These are phyloP conservation scores for Apodemus speciosus DNA, from an alignment of 2,113 vertebrate genomes.

Conservation along the genomic window DNA sequence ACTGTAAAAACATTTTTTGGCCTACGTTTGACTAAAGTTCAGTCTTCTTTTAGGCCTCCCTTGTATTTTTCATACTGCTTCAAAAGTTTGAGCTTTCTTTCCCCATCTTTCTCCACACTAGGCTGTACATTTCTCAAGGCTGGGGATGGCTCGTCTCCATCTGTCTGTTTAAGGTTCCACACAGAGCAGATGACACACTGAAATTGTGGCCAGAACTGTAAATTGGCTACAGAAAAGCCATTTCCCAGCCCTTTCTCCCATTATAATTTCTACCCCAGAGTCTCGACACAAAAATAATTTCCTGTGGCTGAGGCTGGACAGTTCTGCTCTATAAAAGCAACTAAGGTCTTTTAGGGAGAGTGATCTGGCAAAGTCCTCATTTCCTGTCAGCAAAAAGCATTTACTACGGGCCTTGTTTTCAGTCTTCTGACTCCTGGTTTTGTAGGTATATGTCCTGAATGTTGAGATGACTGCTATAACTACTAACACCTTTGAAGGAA, in stretches of 20 bases:
- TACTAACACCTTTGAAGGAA: background rate
- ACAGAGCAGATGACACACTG: background rate
- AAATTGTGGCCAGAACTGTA: background rate
- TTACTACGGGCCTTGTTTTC: background rate
- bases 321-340: background rate
- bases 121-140: background rate
- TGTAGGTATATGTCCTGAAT: background rate
- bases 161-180: background rate
- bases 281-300: slow-evolving; percentile 4
- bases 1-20: background rate
- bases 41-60: background rate
- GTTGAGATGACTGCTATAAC: background rate
- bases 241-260: background rate
- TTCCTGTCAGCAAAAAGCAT: background rate
- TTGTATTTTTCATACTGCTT: background rate
- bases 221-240: background rate
- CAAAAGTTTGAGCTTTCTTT: background rate
- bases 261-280: background rate
- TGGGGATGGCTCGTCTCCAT: background rate
- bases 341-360: background rate
- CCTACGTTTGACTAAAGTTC: background rate
- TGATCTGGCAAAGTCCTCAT: background rate
- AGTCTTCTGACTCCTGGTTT: background rate
- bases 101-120: background rate
- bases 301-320: background rate